Evolutionary conservation across 2,797 vertebrate genomes (phyloP).

Genomic region (Cossypha niveicapilla): DNA sequence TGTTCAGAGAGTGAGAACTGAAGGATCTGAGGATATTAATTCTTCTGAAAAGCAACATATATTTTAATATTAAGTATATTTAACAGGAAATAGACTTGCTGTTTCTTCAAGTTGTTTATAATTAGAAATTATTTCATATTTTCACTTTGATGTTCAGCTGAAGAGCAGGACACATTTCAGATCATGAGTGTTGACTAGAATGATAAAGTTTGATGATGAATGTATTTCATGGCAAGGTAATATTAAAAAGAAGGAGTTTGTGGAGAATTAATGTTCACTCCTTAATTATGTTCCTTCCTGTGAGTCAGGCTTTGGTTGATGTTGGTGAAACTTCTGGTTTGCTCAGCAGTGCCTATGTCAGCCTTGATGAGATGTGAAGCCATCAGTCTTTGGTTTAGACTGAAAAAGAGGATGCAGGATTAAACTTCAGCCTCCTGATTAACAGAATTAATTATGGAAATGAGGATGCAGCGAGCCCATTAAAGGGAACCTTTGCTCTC

Average conservation of each 20-base stretch:
- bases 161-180: neutral
- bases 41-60: neutral
- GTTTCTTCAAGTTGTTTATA: neutral
- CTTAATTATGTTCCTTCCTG: neutral
- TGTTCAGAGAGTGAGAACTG: neutral
- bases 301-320: neutral
- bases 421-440: slow-evolving; percentile 11
- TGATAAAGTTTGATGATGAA: neutral
- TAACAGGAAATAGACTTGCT: neutral
- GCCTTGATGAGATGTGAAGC: neutral
- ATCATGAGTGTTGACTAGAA: neutral
- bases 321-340: neutral
- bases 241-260: neutral
- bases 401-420: neutral
- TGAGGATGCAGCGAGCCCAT: neutral
- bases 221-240: neutral
- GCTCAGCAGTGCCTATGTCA: neutral
- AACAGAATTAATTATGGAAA: slow-evolving; percentile 32
- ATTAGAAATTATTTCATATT: slow-evolving; percentile 1
- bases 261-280: neutral
- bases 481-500: slow-evolving; percentile 24
- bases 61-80: slow-evolving; percentile 1
- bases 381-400: neutral
- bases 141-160: neutral
- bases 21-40: neutral